Evolutionary conservation across 2,113 vertebrate species (phyloP).

Genomic region (Hippocampus abdominalis): DNA sequence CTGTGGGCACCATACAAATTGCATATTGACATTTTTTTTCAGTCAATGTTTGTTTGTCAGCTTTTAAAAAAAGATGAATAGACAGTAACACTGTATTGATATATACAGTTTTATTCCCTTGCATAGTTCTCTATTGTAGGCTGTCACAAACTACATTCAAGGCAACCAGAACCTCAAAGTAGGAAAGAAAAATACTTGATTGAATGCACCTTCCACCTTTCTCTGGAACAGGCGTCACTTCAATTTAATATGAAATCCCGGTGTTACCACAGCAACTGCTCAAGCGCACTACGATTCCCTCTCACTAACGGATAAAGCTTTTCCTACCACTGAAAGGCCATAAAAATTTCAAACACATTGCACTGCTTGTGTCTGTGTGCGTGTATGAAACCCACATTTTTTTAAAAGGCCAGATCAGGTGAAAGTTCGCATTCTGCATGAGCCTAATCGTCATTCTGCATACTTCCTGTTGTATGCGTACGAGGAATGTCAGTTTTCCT

Average conservation of each 20-base stretch:
- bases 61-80: too few relatives aligned
- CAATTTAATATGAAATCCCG: neutral
- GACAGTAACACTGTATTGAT: too few relatives aligned
- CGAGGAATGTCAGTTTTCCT: neutral
- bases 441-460: constrained; percentile 30
- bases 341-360: constrained; percentile 9
- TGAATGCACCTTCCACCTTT: constrained; percentile 17
- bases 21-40: too few relatives aligned
- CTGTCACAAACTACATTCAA: neutral
- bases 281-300: constrained; percentile 7
- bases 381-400: neutral
- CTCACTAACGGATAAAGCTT: constrained; percentile 19
- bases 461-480: constrained; percentile 33
- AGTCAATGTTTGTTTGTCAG: too few relatives aligned
- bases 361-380: constrained; percentile 16
- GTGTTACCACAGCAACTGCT: constrained; percentile 36
- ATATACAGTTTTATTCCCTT: too few relatives aligned
- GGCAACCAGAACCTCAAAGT: neutral
- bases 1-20: too few relatives aligned
- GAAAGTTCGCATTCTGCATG: constrained; percentile 40
- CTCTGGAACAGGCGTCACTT: constrained; percentile 13
- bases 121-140: neutral
- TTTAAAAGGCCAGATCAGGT: constrained; percentile 55
- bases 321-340: constrained; percentile 15
- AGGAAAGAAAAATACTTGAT: neutral